These are phyloP conservation scores for Gryllus bimaculatus DNA, from an alignment of 1,140 invertebrate species.

Conservation along the genomic window DNA sequence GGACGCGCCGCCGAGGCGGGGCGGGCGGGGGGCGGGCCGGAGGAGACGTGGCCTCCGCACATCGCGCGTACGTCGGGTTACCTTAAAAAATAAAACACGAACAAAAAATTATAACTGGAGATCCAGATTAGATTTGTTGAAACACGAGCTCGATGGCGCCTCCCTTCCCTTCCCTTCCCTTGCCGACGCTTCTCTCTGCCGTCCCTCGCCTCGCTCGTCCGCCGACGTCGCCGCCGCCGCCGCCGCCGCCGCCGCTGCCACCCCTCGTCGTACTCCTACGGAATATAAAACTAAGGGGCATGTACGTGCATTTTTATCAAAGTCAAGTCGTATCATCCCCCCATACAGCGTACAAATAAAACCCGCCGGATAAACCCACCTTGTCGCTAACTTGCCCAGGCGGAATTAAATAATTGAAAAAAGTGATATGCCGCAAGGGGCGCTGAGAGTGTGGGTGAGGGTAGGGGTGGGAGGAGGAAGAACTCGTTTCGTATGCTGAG, in stretches of 20 bases:
- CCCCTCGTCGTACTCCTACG: neutral
- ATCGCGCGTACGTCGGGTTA: neutral
- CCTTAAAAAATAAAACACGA: conserved; percentile 5
- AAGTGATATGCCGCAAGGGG: neutral
- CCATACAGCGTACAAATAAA: neutral
- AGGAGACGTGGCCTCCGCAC: neutral
- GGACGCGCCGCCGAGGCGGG: no score
- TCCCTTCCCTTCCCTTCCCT: neutral
- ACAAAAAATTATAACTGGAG: neutral
- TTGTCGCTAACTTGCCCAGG: neutral
- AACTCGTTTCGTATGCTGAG: neutral
- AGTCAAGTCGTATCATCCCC: neutral
- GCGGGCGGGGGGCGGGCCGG: no score
- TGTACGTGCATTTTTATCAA: neutral
- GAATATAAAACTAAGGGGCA: conserved; percentile 1
- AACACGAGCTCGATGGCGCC: neutral
- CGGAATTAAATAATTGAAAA: neutral
- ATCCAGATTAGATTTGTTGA: conserved; percentile 5
- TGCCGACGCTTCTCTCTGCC: neutral
- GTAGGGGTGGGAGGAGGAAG: no score
- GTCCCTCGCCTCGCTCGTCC: no score
- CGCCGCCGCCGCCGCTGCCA: neutral
- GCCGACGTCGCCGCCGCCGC: no score
- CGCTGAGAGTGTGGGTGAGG: neutral
- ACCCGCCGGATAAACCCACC: neutral